A percentile compares a stretch with the other conserved stretches of the same genome.
These are phyloP conservation scores for Dasypolia templi DNA, from an alignment of 2,888 invertebrate genomes.

Conservation along the genomic window DNA sequence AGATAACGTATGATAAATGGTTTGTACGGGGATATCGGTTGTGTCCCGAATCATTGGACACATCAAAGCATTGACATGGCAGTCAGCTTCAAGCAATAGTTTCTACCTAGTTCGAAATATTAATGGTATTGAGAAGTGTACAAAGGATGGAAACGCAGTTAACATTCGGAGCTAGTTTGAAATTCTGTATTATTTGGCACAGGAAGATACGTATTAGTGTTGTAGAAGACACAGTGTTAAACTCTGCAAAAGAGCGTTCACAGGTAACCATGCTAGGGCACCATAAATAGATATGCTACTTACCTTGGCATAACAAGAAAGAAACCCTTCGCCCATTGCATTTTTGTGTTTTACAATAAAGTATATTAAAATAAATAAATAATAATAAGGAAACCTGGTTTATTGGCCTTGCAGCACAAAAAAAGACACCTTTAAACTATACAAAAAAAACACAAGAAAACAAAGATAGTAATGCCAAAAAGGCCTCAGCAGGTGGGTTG, in stretches of 20 bases:
- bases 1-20: constrained; percentile 55
- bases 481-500: too few relatives aligned
- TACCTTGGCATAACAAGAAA: background rate
- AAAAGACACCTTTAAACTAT: too few relatives aligned
- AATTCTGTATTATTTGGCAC: background rate
- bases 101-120: background rate
- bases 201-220: background rate
- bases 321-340: too few relatives aligned
- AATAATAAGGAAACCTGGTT: too few relatives aligned
- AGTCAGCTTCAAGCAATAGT: constrained; percentile 15
- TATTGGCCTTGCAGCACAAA: too few relatives aligned
- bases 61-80: constrained; percentile 30
- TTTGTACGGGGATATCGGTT: constrained; percentile 44
- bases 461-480: too few relatives aligned
- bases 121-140: background rate
- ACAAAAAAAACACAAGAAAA: too few relatives aligned
- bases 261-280: background rate
- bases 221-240: background rate
- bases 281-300: background rate
- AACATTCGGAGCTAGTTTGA: background rate
- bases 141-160: background rate
- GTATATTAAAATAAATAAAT: too few relatives aligned
- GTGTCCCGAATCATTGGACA: constrained; percentile 41
- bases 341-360: too few relatives aligned
- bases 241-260: too few relatives aligned